Base-by-base conservation (phyloP, 2,113 vertebrate species). In the Pseudorhombus dupliciocellatus region DNA sequence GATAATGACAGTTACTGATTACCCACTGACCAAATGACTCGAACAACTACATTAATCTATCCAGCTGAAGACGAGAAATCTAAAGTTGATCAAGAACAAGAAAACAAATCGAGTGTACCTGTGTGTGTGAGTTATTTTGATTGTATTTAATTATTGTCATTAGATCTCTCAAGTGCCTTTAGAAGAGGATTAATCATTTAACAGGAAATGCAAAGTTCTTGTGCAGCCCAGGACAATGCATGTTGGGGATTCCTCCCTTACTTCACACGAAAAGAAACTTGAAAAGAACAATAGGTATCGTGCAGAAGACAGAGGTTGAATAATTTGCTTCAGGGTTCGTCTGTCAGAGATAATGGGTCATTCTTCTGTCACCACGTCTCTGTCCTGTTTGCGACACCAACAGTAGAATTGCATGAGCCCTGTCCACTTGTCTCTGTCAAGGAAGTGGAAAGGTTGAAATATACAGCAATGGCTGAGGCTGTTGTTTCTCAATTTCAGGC, bases 401-500 rank as follows among this genome's bases (percentile, higher is more conserved):
- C 40, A 40, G 22, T 30, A 63, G 15, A 20, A 51, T 79, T 85
- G 73, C 54, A 65, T n/a, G 25, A 53, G 31, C 2, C 0, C 5
- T 40, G 53, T 50, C 51, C 21, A 64, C 52, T 54, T 42, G 8
- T 1, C 14, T 62, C 40, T 70, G 52, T 54, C 4, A 65, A 66
- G 57, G 65, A 81, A 61, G 63, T 67, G 2, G 1, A 30, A 64
- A 81, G 70, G 68, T 16, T 56, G 68, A 84, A 79, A 79, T 63
- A 60, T 25, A 60, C 31, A 79, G 40, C 6, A 51, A 40, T 42
- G 2, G 24, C 18, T 62, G 51, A 74, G 60, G 64, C 12, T n/a
- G 11, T 8, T 61, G 55, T 83, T 69, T 34, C 52, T 64, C 26
- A 75, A 87, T 30, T 6, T 42, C 12, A 31, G 21, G 12, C 46